Base-by-base conservation (phyloP, 2,113 vertebrate genomes). In the Mixornis gularis region DNA sequence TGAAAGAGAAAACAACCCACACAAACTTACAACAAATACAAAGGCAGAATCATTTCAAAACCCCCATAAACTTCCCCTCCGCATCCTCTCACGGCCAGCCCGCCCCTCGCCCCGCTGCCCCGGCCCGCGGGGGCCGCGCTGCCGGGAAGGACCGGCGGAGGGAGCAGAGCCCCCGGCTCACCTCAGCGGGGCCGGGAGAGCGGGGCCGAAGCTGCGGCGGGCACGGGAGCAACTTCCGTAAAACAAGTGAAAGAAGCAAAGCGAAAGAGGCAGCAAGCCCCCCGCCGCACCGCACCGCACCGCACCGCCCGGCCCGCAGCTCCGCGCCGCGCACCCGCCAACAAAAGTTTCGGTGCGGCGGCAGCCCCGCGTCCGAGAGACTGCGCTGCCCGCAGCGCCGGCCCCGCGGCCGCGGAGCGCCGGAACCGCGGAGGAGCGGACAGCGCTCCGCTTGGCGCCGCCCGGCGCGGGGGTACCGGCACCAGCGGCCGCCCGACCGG, bases 211-310 rank as follows among this genome's bases (percentile, higher is more conserved):
- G 72, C 68, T 85, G 69, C 63, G 63, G 64, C 52, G 76, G 40
- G 24, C 29, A 34, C 73, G 40, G 72, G 48, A 78, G 55, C 73
- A 95, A 98, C 97, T 97, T 98, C 97, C 97, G 97, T 94, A 53
- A 94, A 97, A 95, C 85, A 93, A 95, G 85, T 91, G 96, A 97
- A 97, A 97, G 97, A 97, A 97, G 56, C 58, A 18, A 97, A 97
- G 97, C 74, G 96, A 97, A 97, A 97, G 95, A 92, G 63, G 62
- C 69, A 49, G 85, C 93, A 48, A 92, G 63, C 51, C 82, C 77
- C 83, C 43, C 73, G 46, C 82, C 12, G 82, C 34, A 18, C 43
- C 64, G 79, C 44, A 22, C 53, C 71, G n/a, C n/a, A n/a, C n/a
- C n/a, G 70, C 87, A 87, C 87, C 69, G 69, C 74, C 77, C 51